Base-by-base conservation (phyloP, 2,113 vertebrate species). In the Miniopterus natalensis region DNA sequence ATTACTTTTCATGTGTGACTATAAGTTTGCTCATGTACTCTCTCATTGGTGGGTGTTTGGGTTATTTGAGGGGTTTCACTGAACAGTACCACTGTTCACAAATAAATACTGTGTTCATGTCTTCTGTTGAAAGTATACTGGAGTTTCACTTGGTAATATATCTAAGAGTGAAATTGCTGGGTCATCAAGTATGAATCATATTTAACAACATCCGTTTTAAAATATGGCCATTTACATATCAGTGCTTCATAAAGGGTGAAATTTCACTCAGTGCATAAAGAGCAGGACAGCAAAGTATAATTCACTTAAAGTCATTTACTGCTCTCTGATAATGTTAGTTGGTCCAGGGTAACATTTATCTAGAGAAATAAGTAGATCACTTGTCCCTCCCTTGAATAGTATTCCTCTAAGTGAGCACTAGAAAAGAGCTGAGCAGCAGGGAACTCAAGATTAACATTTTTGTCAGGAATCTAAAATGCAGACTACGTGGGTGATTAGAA, bases 191-290 rank as follows among this genome's bases (percentile, higher is more conserved):
- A 59, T 71, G 59, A 8, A 31, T 85, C 29, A 36, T 92, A 25
- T 88, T 95, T 84, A 84, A 85, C 42, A 92, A 77, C 18, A 84
- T 57, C 17, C 49, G 42, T 85, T 95, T 77, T 55, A 80, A 96
- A 96, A 88, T 61, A 61, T 29, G 17, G 31, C 6, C 42, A 70
- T 55, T 86, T 86, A 63, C 11, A 78, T 88, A 29, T 21, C 85
- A 84, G 63, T 86, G 6, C 36, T 94, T 89, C n/a, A 59, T 63
- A 92, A 95, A 95, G 31, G 29, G 29, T 53, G 12, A 13, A 66
- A 90, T 89, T 91, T 89, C 27, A 74, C 53, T 29, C 14, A 42
- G 31, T 79, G 0, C 5, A 25, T 73, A 85, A 61, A 88, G 47
- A 80, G 29, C 8, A 57, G 55, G 20, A 55, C 15, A 68, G 53